Base-by-base conservation (phyloP, 2,113 vertebrate species). In the Leiothrix lutea region DNA sequence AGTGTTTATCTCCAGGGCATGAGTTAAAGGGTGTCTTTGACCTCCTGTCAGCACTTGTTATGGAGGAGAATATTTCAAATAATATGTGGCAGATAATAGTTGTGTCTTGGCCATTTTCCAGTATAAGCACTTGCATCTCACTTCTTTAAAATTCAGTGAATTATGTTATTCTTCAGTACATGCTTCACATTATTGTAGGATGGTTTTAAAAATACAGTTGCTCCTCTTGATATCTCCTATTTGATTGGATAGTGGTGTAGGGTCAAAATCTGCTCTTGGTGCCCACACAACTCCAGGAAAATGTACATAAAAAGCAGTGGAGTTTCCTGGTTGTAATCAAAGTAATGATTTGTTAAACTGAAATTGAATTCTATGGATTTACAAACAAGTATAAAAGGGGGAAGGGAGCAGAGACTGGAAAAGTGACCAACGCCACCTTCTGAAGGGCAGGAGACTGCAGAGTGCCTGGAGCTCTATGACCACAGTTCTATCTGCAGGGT, bases 21-120 rank as follows among this genome's bases (percentile, higher is more conserved):
- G 85, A 90, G 66, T 86, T 94, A 83, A 86, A 92, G 89, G 36
- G 53, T 80, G 25, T 65, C 57, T 90, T 36, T 94, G 94, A 95
- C 92, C 90, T 94, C 20, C 74, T 91, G 85, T 88, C 87, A 65
- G 73, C 5, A 4, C 50, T 82, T 90, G 45, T 53, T 90, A 85
- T 17, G 21, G n/a, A 72, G 45, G 19, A 91, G 29, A 94, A 44
- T 57, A 79, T 85, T 75, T 85, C 57, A 94, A 60, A 93, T 79
- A 93, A 79, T 56, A 85, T 48, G 78, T 81, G 57, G 42, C 80
- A 92, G 80, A 71, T 66, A 89, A 58, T 81, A 81, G 51, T 56
- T 66, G 16, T 53, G 25, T 36, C 74, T 85, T 95, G 85, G 88
- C 18, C 21, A 23, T 82, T 82, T 94, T 88, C 78, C 78, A 75